Evolutionary conservation across 2,888 invertebrate species (phyloP).

Genomic region (Helicoverpa assulta): DNA sequence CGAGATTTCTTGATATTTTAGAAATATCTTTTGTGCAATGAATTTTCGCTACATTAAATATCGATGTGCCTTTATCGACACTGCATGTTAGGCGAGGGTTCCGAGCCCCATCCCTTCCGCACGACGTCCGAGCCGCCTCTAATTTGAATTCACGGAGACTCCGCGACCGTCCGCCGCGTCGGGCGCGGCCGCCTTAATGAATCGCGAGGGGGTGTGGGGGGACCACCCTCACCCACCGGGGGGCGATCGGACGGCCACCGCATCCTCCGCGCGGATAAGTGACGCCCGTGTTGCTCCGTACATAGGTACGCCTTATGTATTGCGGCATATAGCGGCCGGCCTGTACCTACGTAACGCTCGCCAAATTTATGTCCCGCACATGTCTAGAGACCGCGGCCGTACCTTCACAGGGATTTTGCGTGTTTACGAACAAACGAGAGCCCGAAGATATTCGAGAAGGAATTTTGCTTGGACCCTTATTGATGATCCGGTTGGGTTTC

Average conservation of each 20-base stretch:
- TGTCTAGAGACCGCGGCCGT: slow-evolving; percentile 89
- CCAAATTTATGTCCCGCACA: slow-evolving; percentile 91
- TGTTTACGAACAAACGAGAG: slow-evolving; percentile 87
- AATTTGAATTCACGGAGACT: slow-evolving; percentile 91
- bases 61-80: slow-evolving; percentile 58
- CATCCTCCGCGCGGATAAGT: slow-evolving; percentile 90
- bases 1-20: too few relatives aligned
- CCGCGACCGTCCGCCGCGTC: slow-evolving; percentile 90
- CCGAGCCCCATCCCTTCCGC: slow-evolving; percentile 75
- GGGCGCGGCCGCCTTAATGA: slow-evolving; percentile 90
- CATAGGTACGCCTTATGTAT: slow-evolving; percentile 87
- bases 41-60: slow-evolving; percentile 24
- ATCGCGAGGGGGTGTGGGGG: slow-evolving; percentile 82
- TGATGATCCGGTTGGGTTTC: slow-evolving; percentile 79
- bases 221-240: slow-evolving; percentile 74
- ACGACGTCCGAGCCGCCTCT: slow-evolving; percentile 90
- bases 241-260: slow-evolving; percentile 88
- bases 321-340: slow-evolving; percentile 85
- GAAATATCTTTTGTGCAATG: slow-evolving; percentile 12
- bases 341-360: slow-evolving; percentile 88
- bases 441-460: slow-evolving; percentile 86
- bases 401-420: slow-evolving; percentile 90
- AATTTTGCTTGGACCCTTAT: slow-evolving; percentile 86
- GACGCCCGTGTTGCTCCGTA: slow-evolving; percentile 89
- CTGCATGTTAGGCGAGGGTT: slow-evolving; percentile 33